A percentile compares a stretch with the other conserved stretches of the same genome.
Evolutionary conservation across 2,113 vertebrate genomes (phyloP).

Genomic region (Pontoporia blainvillei): DNA sequence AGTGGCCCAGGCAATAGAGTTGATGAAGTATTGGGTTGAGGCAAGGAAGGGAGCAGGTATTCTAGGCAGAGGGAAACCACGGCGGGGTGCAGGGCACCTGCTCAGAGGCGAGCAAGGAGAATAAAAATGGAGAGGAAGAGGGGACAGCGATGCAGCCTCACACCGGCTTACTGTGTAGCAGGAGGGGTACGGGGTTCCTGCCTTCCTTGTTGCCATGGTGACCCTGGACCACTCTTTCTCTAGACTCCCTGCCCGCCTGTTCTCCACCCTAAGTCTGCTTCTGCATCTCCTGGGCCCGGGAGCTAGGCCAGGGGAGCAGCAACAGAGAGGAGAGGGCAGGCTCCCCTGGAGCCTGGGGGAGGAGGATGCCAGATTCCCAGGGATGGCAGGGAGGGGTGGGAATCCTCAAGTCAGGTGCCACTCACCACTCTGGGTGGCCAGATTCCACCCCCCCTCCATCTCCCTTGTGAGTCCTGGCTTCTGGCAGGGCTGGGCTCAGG

Average conservation of each 20-base stretch:
- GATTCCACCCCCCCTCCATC: background rate
- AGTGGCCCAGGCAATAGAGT: background rate
- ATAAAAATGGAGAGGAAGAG: background rate
- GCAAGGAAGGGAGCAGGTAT: background rate
- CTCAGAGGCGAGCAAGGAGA: background rate
- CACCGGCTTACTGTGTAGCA: background rate
- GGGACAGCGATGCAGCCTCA: background rate
- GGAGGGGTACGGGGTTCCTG: background rate
- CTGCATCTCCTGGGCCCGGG: background rate
- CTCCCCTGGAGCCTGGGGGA: background rate
- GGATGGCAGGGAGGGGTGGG: background rate
- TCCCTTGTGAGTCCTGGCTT: background rate
- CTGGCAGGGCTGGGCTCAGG: background rate
- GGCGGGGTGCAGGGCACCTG: background rate
- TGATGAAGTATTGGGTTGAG: background rate
- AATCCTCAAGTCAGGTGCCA: fast-evolving
- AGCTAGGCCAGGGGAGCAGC: background rate
- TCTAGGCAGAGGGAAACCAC: too few relatives aligned
- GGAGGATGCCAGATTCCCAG: background rate
- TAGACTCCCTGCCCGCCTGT: background rate
- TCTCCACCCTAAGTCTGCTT: background rate
- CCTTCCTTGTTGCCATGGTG: slow-evolving; percentile 20
- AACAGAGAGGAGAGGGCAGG: background rate
- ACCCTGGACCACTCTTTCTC: slow-evolving; percentile 32
- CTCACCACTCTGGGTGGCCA: background rate